phyloP scores from a whole-genome alignment of 1,140 invertebrate species.

The Notospermus geniculatus region DNA sequence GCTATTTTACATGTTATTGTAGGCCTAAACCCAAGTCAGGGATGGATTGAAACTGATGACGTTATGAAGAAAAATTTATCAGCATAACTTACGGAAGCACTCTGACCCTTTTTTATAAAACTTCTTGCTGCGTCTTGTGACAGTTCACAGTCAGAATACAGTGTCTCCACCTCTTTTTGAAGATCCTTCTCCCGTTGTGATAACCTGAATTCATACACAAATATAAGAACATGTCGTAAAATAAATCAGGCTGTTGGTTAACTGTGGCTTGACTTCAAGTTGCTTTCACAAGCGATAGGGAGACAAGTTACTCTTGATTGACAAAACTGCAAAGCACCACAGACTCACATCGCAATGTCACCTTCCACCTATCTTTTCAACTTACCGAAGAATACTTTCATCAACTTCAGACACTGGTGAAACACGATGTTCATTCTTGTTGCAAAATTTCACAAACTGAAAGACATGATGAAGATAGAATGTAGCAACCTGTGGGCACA shows the following conservation, averaged over 20 bases:
- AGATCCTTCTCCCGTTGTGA: not conserved
- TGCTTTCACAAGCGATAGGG: too few relatives aligned
- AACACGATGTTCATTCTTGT: slow-evolving; percentile 6
- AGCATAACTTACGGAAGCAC: slow-evolving; percentile 12
- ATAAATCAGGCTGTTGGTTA: too few relatives aligned
- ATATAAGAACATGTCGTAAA: not conserved
- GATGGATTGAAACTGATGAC: too few relatives aligned
- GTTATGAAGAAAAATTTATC: too few relatives aligned
- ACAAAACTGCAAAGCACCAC: too few relatives aligned
- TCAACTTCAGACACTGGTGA: not conserved
- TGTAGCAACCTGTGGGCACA: too few relatives aligned
- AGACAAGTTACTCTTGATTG: too few relatives aligned
- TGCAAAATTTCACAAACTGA: slow-evolving; percentile 6
- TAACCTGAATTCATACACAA: not conserved
- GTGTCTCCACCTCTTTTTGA: not conserved
- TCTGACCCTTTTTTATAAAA: slow-evolving; percentile 10
- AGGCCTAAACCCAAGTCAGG: too few relatives aligned
- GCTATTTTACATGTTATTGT: too few relatives aligned
- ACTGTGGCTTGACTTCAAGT: too few relatives aligned
- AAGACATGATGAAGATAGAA: not conserved
- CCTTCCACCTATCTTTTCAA: too few relatives aligned
- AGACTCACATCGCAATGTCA: too few relatives aligned
- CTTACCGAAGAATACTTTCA: not conserved
- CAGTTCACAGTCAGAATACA: slow-evolving; percentile 1
- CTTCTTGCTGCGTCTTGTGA: not conserved